Conservation (phyloP, 2,888 invertebrate genomes). For the Temnothorax unifasciatus region DNA sequence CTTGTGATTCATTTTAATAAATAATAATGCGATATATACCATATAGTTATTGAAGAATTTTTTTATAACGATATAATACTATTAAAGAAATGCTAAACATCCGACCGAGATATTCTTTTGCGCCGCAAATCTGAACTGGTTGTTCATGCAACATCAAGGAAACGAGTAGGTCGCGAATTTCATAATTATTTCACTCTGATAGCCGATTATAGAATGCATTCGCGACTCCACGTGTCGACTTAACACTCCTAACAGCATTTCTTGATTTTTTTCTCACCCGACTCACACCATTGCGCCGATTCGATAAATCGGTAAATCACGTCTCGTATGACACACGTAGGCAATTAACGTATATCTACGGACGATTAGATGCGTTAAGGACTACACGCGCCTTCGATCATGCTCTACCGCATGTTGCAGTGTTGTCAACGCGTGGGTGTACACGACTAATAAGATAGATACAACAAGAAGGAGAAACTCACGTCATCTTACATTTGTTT, state of each 20-base stretch:
- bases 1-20: background rate
- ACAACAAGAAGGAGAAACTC: constrained; percentile 54
- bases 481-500: constrained; percentile 62
- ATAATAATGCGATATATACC: background rate
- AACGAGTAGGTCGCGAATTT: constrained; percentile 73
- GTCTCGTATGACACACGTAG: constrained; percentile 74
- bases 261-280: constrained; percentile 74
- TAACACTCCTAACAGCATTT: constrained; percentile 68
- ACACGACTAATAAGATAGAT: constrained; percentile 56
- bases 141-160: constrained; percentile 43
- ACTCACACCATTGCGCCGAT: constrained; percentile 55
- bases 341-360: constrained; percentile 78
- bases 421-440: constrained; percentile 68
- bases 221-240: constrained; percentile 62
- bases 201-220: constrained; percentile 42
- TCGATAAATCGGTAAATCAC: constrained; percentile 80
- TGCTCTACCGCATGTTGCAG: constrained; percentile 61
- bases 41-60: constrained; percentile 1
- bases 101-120: background rate
- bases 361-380: constrained; percentile 77
- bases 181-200: constrained; percentile 73
- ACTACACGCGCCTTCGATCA: constrained; percentile 72
- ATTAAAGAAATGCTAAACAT: background rate
- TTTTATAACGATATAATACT: background rate
- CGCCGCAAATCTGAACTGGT: constrained; percentile 33